phyloP scores from a whole-genome alignment of 2,113 vertebrate species.

The Nerophis ophidion region DNA sequence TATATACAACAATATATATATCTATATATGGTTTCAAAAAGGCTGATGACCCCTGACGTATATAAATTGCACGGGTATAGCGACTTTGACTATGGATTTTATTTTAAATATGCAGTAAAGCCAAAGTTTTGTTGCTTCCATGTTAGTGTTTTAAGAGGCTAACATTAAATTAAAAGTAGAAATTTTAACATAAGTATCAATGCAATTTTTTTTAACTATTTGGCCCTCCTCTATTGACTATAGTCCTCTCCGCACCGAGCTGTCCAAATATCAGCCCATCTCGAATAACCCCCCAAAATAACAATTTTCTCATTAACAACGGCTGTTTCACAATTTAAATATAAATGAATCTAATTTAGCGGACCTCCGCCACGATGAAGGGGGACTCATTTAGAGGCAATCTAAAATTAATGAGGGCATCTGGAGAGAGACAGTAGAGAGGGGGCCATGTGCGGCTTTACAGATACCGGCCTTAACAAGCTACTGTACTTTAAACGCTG shows the following conservation, averaged over 20 bases:
- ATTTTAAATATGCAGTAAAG: too few relatives aligned
- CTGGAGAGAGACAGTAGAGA: constrained; percentile 51
- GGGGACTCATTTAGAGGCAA: constrained; percentile 72
- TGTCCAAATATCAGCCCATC: constrained; percentile 57
- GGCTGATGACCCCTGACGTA: too few relatives aligned
- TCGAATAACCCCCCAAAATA: constrained; percentile 60
- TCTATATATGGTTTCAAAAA: too few relatives aligned
- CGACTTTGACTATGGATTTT: too few relatives aligned
- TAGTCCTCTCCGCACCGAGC: constrained; percentile 30
- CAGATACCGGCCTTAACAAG: constrained; percentile 60
- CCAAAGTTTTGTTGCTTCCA: too few relatives aligned
- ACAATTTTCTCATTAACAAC: constrained; percentile 62
- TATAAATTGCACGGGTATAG: too few relatives aligned
- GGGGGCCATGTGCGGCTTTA: constrained; percentile 52
- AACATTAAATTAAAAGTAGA: not conserved
- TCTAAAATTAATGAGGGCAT: constrained; percentile 74
- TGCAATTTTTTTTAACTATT: not conserved
- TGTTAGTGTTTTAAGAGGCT: too few relatives aligned
- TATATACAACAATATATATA: too few relatives aligned
- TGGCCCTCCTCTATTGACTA: constrained; percentile 31
- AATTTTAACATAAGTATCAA: not conserved
- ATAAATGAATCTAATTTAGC: constrained; percentile 73
- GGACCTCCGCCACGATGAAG: constrained; percentile 62
- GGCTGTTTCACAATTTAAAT: constrained; percentile 56
- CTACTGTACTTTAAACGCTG: constrained; percentile 66